A percentile compares a stretch with the other conserved stretches of the same genome.
Conservation (phyloP, 2,113 vertebrate species). For the Dromas ardeola region DNA sequence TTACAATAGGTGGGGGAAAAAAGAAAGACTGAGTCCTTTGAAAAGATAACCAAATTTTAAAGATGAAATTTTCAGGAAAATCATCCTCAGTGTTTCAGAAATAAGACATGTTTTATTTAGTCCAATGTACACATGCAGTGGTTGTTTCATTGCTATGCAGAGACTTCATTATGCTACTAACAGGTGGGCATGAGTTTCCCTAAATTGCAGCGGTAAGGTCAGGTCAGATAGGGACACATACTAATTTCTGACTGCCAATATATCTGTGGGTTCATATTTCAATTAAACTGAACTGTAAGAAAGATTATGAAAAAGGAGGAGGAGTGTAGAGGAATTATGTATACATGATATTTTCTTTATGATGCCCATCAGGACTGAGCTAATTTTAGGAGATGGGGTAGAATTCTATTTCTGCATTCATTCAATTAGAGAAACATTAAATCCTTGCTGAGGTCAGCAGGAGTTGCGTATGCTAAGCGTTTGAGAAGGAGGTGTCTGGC, state of each 20-base stretch:
- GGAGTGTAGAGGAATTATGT: neutral
- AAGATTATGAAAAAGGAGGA: neutral
- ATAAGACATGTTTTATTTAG: neutral
- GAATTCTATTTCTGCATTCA: conserved; percentile 25
- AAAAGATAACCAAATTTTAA: neutral
- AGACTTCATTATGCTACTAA: neutral
- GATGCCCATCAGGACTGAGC: neutral
- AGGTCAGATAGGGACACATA: neutral
- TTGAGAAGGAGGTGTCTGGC: conserved; percentile 13
- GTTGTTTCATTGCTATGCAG: neutral
- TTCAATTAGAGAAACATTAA: neutral
- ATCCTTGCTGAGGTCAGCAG: conserved; percentile 34
- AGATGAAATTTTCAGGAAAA: neutral
- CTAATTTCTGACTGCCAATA: conserved; percentile 23
- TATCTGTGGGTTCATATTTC: neutral
- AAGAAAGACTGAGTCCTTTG: neutral
- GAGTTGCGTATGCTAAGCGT: neutral
- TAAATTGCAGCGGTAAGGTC: neutral
- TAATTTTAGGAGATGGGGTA: conserved; percentile 19
- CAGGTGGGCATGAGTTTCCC: neutral
- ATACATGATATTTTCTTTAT: neutral
- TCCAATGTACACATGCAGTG: neutral
- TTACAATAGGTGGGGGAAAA: neutral
- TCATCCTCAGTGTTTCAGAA: neutral
- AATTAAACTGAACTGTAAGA: neutral